Evolutionary conservation across 2,888 invertebrate genomes (phyloP).

Genomic region (Trichacis sp.): DNA sequence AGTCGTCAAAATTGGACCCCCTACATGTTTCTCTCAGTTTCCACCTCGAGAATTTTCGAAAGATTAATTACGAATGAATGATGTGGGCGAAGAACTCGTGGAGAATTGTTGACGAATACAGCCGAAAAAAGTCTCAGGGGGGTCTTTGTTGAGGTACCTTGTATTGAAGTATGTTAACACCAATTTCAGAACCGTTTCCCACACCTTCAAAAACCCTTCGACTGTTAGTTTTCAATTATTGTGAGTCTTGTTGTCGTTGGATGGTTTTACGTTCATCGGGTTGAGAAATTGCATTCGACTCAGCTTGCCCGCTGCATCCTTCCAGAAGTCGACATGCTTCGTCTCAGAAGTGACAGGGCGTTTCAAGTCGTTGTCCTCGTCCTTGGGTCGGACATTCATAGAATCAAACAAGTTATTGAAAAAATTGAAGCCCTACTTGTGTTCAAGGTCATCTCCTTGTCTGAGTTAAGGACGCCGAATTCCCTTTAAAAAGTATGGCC

Average conservation of each 20-base stretch:
- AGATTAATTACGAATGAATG: neutral
- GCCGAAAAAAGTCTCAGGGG: no score
- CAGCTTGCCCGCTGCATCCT: neutral
- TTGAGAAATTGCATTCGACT: neutral
- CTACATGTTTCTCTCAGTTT: no score
- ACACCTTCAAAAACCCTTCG: constrained; percentile 8
- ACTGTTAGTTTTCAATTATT: constrained; percentile 8
- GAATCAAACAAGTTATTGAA: constrained; percentile 16
- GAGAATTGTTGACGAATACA: no score
- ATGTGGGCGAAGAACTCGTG: neutral
- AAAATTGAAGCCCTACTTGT: neutral
- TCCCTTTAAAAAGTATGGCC: no score
- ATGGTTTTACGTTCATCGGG: neutral
- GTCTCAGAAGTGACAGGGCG: constrained; percentile 6
- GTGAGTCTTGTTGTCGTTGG: neutral
- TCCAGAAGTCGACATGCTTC: constrained; percentile 2
- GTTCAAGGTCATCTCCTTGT: no score
- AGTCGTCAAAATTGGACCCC: no score
- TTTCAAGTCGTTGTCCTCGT: neutral
- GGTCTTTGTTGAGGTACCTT: constrained; percentile 6
- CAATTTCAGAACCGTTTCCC: neutral
- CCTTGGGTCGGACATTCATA: neutral
- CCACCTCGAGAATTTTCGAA: no score
- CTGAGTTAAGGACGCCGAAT: no score
- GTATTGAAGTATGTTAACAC: neutral